phyloP scores from a whole-genome alignment of 2,113 vertebrate species.

The Leucopsar rothschildi region DNA sequence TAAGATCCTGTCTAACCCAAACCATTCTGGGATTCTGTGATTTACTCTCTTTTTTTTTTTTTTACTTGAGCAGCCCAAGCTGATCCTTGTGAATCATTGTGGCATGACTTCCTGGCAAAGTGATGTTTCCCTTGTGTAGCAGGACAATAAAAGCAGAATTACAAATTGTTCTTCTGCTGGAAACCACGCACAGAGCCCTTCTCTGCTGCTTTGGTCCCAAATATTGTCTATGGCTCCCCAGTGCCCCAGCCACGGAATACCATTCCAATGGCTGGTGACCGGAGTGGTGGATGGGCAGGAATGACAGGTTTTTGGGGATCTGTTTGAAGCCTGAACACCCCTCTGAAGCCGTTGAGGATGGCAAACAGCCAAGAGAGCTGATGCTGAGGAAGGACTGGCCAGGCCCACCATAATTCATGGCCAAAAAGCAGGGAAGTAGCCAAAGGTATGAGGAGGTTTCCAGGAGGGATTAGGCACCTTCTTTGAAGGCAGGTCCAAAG shows the following conservation, averaged over 20 bases:
- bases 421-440: background rate
- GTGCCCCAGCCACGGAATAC: background rate
- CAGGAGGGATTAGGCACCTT: background rate
- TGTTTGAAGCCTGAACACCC: background rate
- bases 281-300: fast-evolving
- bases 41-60: background rate
- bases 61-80: background rate
- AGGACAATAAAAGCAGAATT: background rate
- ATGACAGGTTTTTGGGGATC: background rate
- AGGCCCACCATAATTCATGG: background rate
- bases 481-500: conserved; percentile 14
- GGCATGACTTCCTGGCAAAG: background rate
- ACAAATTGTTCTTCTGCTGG: background rate
- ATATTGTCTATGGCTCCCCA: background rate
- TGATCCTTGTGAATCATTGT: background rate
- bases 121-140: background rate
- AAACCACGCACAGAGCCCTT: background rate
- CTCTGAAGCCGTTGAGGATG: background rate
- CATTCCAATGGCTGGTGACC: background rate
- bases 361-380: background rate
- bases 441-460: conserved; percentile 6
- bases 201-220: background rate
- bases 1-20: background rate
- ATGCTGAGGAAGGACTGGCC: background rate
- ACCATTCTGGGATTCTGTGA: background rate